These are phyloP conservation scores for Acanthiza pusilla DNA, from an alignment of 2,797 vertebrate genomes.

Conservation along the genomic window DNA sequence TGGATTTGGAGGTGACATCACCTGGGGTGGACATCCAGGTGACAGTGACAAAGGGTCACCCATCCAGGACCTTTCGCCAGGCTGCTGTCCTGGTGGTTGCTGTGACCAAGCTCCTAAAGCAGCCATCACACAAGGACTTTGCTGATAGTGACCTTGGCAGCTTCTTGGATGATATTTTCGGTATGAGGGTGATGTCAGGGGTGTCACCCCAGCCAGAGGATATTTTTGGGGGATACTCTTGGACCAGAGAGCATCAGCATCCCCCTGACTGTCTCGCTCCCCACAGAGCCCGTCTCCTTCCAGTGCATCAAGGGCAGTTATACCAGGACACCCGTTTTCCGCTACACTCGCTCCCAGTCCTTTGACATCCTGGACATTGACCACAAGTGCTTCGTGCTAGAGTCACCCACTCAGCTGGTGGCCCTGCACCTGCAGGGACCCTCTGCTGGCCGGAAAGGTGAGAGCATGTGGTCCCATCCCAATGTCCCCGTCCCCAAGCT, in stretches of 20 bases:
- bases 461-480: rapidly evolving
- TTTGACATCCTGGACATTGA: slow-evolving; percentile 34
- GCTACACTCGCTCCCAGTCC: slow-evolving; percentile 57
- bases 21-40: not conserved
- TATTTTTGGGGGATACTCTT: not conserved
- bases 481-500: not conserved
- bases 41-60: not conserved
- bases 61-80: not conserved
- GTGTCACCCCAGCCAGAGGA: not conserved
- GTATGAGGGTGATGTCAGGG: not conserved
- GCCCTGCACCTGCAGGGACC: slow-evolving; percentile 55
- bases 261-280: not conserved
- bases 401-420: slow-evolving; percentile 45
- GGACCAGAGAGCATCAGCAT: not conserved
- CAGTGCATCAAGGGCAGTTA: not conserved
- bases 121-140: not conserved
- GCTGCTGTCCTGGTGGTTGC: not conserved
- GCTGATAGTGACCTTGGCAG: slow-evolving; percentile 9
- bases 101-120: not conserved
- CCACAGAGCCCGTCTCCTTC: slow-evolving; percentile 18
- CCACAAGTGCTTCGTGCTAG: slow-evolving; percentile 37
- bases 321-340: not conserved
- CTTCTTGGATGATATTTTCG: slow-evolving; percentile 18
- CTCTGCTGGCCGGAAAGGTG: not conserved
- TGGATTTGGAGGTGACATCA: not conserved